Percentiles rank a stretch among this genome's conserved stretches.
These are phyloP conservation scores for Microcebus jonahi DNA, from an alignment of 2,113 vertebrate species.

Conservation along the genomic window DNA sequence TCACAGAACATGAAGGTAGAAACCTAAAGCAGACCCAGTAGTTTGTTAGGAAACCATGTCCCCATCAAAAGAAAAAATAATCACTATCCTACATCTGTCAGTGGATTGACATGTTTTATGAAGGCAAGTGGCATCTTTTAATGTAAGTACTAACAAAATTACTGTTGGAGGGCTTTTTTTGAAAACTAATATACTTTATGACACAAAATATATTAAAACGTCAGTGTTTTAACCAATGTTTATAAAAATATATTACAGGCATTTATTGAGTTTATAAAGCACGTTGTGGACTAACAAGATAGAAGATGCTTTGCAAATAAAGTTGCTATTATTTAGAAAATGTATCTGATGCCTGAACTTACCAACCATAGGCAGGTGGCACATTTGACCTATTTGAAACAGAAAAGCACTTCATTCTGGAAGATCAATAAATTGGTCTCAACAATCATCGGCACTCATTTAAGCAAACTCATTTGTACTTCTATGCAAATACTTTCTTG, in stretches of 20 bases:
- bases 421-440: slow-evolving; percentile 2
- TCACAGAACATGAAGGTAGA: neutral
- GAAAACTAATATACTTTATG: slow-evolving; percentile 67
- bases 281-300: slow-evolving; percentile 62
- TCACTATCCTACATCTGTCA: neutral
- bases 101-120: slow-evolving; percentile 66
- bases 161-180: slow-evolving; percentile 58
- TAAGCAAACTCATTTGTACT: neutral
- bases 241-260: slow-evolving; percentile 71
- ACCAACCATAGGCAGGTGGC: neutral
- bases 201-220: slow-evolving; percentile 70
- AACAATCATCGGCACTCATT: neutral
- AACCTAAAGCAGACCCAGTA: neutral
- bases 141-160: slow-evolving; percentile 60
- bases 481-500: neutral
- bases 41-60: neutral
- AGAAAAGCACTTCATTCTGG: neutral
- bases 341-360: neutral
- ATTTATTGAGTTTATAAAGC: slow-evolving; percentile 72
- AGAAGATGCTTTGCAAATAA: slow-evolving; percentile 64
- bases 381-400: neutral
- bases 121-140: slow-evolving; percentile 66
- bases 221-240: slow-evolving; percentile 75
- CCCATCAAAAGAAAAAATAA: neutral
- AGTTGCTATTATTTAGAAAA: slow-evolving; percentile 49